Evolutionary conservation across 1,140 invertebrate genomes (phyloP), one percentile per base, ranked within the genome.

Genomic region (Probaryconus sp.): DNA sequence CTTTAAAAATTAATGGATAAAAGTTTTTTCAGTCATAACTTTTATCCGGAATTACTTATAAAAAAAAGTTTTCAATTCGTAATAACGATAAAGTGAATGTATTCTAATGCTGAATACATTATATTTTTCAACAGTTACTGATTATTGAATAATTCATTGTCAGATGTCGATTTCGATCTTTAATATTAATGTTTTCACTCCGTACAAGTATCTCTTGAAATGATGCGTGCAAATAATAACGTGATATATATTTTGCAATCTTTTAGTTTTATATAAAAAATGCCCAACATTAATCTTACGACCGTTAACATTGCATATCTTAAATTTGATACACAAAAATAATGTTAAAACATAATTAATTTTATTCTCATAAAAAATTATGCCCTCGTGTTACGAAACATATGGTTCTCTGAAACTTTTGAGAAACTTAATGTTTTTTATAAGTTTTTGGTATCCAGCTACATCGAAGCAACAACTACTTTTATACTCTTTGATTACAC

Each of bases 391-490:
- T 55, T 70, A 70, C 6, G 2, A 53, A 30, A 61, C 55, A 48
- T 61, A 70, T 20, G 35, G 53, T 38, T 70, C 67, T 14, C 13
- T 69, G 2, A 60, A 45, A 45, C 51, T 69, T 53, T 69, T 69
- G 28, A 43, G 38, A 5, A 5, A 2, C 28, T 10, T 69, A 7
- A 14, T 69, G n/a, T 69, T 69, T 38, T 20, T 35, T 3, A 45
- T 69, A 7, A 69, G 65, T 45, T 69, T 69, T 31, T 69, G 65
- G 65, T 69, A 58, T 47, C 7, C 65, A 2, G 10, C 53, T 0
- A 26, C 65, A 9, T 5, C 16, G 9, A 51, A 45, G 14, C 21
- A 68, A 35, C 13, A 42, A 13, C 5, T 56, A 20, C 31, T 24
- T 17, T 31, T 67, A 24, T 1, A 53, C 1, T 7, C 53, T 5